Conservation (phyloP, 2,797 vertebrate genomes). For the Phataginus tetradactyla region DNA sequence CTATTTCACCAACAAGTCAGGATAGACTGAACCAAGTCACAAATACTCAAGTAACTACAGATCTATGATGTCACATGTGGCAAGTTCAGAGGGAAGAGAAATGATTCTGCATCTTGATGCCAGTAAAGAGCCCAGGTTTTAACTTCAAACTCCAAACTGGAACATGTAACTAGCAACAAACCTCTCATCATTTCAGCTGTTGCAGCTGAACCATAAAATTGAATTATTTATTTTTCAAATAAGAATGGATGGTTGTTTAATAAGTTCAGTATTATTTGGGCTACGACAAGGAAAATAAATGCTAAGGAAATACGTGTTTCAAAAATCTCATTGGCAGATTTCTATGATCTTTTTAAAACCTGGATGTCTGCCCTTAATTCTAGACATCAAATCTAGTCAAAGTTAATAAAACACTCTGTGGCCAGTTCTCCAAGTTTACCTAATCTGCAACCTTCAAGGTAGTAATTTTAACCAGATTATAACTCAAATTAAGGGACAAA, state of each 20-base stretch:
- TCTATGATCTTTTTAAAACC: constrained; percentile 67
- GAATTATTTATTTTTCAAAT: constrained; percentile 78
- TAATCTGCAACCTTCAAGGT: constrained; percentile 19
- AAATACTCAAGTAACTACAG: constrained; percentile 3
- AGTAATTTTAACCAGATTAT: constrained; percentile 33
- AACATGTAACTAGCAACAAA: constrained; percentile 66
- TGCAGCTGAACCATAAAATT: constrained; percentile 73
- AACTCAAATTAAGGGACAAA: constrained; percentile 16
- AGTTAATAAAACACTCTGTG: constrained; percentile 29
- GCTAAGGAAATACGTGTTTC: constrained; percentile 63
- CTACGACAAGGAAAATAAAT: constrained; percentile 74
- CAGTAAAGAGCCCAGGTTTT: constrained; percentile 13
- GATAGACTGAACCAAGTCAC: neutral
- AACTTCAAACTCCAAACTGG: constrained; percentile 41
- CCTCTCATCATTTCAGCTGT: constrained; percentile 64
- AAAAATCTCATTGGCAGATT: constrained; percentile 74
- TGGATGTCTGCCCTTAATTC: constrained; percentile 60
- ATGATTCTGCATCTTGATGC: neutral
- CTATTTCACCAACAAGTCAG: neutral
- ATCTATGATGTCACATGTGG: neutral
- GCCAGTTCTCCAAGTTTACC: constrained; percentile 51
- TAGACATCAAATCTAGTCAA: constrained; percentile 62
- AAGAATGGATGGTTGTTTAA: constrained; percentile 63
- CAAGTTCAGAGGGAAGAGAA: constrained; percentile 42
- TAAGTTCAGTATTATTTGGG: constrained; percentile 65